Base-by-base conservation (phyloP, 64 coral and sea anemone genomes). In the Catalaphyllia jardinei region DNA sequence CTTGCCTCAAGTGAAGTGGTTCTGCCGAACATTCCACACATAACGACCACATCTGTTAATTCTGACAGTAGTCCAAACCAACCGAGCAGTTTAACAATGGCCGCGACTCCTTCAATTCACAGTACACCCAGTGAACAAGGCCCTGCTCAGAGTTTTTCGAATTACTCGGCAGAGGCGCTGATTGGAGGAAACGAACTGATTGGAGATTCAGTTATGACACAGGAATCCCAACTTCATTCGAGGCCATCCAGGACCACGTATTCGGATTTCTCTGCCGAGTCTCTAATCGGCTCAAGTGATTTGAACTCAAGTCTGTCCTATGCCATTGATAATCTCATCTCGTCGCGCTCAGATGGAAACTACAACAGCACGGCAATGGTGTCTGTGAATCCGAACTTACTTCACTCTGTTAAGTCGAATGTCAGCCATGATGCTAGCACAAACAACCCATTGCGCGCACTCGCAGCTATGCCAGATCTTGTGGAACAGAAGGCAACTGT, bases 271-370 rank as follows among this genome's bases (percentile, higher is more conserved):
- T 93, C 91, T 20, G 95, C 95, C 1, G 95, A 97, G 46, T 97
- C 95, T 71, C 75, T 97, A 16, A 97, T 97, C 54, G 90, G 90
- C n/a, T 76, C 91, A 0, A 88, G 73, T 85, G 95, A 97, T 63
- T 86, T 97, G 39, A 87, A 88, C 13, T 91, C 95, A 13, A 79
- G 95, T 17, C 57, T 97, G 24, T 97, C 95, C 0, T 97, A 97
- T 73, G 95, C 95, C 64, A 97, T 97, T 62, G 95, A 97, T 62
- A 97, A 97, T 84, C 78, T 97, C 52, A 97, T 97, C 62, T 89
- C 91, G 39, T 88, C 86, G 17, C 89, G 91, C 28, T 93, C 91
- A 39, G 84, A 93, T 73, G 86, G 80, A 12, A 91, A 57, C 25
- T 89, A 91, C 59, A 97, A 93, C 60, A 94, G 76, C 54, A 91